Conservation (phyloP, 2,113 vertebrate species). For the Pantherophis guttatus region DNA sequence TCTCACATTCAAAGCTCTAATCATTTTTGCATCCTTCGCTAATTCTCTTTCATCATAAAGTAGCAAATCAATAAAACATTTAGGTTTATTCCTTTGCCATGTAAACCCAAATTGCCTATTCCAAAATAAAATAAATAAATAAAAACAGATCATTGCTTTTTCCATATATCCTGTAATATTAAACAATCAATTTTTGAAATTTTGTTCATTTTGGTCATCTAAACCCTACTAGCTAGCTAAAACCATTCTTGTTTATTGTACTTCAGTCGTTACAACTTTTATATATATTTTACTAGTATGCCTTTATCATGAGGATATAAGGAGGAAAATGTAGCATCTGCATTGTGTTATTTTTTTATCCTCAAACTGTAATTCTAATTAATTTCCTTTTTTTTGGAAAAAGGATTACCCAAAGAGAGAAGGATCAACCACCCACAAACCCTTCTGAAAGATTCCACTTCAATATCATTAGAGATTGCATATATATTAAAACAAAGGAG, state of each 20-base stretch:
- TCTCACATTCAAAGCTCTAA: not conserved
- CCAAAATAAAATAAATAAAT: not conserved
- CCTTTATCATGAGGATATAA: not conserved
- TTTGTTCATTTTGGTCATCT: not conserved
- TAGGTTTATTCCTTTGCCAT: not conserved
- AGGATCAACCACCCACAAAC: not conserved
- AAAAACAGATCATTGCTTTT: not conserved
- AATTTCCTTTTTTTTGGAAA: not conserved
- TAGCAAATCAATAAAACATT: not conserved
- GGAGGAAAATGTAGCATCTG: not conserved
- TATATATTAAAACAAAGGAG: not conserved
- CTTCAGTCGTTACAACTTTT: not conserved
- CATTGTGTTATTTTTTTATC: slow-evolving; percentile 4
- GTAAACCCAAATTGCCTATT: not conserved
- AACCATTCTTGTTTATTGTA: not conserved
- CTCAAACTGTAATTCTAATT: not conserved
- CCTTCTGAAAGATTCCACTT: not conserved
- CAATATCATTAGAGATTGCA: not conserved
- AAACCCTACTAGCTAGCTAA: not conserved
- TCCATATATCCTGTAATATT: not conserved
- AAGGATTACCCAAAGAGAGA: not conserved
- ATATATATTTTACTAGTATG: not conserved
- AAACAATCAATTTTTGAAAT: not conserved
- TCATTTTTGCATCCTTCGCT: not conserved
- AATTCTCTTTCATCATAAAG: not conserved